Conservation (phyloP, 2,113 vertebrate genomes). For the Ornithorhynchus anatinus region DNA sequence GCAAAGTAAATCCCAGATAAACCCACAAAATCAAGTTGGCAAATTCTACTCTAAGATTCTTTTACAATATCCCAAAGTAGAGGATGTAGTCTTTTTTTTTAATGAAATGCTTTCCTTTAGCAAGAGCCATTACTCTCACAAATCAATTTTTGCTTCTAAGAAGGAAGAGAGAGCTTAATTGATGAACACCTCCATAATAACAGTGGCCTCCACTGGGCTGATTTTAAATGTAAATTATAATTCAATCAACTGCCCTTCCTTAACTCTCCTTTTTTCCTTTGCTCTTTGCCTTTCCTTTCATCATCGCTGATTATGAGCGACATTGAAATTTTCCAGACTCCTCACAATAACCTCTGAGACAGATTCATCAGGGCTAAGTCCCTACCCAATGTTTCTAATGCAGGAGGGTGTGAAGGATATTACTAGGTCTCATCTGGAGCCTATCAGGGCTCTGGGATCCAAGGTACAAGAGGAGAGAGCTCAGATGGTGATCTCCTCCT, state of each 20-base stretch:
- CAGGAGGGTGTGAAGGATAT: no score
- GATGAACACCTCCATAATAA: slow-evolving; percentile 7
- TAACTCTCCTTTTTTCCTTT: neutral
- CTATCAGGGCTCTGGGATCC: no score
- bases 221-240: slow-evolving; percentile 39
- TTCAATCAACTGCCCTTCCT: slow-evolving; percentile 29
- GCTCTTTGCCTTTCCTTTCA: slow-evolving; percentile 18
- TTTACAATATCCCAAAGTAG: slow-evolving; percentile 19
- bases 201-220: neutral
- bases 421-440: no score
- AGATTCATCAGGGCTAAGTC: no score
- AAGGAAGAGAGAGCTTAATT: slow-evolving; percentile 25
- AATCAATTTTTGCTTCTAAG: slow-evolving; percentile 27
- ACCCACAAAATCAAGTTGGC: slow-evolving; percentile 11
- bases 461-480: no score
- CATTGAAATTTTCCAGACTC: slow-evolving; percentile 8
- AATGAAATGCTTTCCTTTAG: slow-evolving; percentile 32
- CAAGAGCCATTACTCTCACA: slow-evolving; percentile 16
- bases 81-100: neutral
- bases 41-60: slow-evolving; percentile 18
- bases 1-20: slow-evolving; percentile 1
- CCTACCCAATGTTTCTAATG: no score
- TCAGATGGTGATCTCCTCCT: no score
- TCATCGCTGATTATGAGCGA: slow-evolving; percentile 2
- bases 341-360: no score